A percentile compares a stretch with the other conserved stretches of the same genome.
Conservation (phyloP, 2,888 invertebrate genomes). For the Epinotia brunnichana region DNA sequence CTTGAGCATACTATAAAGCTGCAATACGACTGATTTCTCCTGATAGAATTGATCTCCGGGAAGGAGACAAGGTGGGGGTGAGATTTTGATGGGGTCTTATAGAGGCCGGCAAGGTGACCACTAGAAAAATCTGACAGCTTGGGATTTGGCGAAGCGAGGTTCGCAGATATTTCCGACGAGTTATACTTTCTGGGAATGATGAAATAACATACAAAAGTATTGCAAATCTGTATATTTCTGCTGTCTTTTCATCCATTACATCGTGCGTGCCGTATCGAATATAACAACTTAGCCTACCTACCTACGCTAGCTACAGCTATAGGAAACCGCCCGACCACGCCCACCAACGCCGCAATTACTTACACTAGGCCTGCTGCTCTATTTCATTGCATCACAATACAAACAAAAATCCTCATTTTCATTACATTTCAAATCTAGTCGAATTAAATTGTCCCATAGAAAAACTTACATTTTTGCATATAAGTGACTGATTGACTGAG, state of each 20-base stretch:
- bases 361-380: constrained; percentile 18
- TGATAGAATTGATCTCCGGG: no score
- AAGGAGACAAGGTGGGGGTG: no score
- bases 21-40: no score
- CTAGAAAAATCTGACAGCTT: no score
- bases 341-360: constrained; percentile 5
- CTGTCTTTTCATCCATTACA: constrained; percentile 57
- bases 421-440: not conserved
- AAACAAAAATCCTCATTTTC: not conserved
- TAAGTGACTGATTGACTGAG: not conserved
- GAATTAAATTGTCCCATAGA: not conserved
- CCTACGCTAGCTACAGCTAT: constrained; percentile 33
- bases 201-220: constrained; percentile 56
- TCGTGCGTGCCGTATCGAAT: constrained; percentile 52
- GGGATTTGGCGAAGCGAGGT: no score
- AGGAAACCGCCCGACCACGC: constrained; percentile 32
- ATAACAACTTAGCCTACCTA: constrained; percentile 40
- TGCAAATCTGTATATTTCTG: constrained; percentile 76
- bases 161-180: no score
- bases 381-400: not conserved
- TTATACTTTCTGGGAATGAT: not conserved
- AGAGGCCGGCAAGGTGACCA: no score
- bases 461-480: not conserved
- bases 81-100: no score
- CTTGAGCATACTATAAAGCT: no score